Percentiles rank a stretch among this genome's conserved stretches.
phyloP scores from a whole-genome alignment of 2,888 invertebrate species.

The Germaria angustata region DNA sequence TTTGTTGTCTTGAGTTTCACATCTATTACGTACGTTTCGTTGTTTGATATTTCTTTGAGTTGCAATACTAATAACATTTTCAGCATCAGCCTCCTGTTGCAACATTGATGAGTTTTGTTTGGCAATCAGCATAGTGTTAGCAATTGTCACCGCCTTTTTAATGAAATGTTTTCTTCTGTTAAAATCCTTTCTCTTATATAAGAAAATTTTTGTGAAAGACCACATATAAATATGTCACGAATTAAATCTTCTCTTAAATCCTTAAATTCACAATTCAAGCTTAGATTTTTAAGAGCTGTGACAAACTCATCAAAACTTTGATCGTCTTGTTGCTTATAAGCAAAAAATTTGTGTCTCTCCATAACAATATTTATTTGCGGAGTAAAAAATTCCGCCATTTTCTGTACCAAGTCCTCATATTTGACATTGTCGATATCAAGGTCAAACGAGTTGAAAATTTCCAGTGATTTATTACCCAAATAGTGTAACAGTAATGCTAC shows the following conservation, averaged over 20 bases:
- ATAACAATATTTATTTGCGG: background rate
- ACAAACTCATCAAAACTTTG: background rate
- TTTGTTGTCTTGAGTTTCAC: no score
- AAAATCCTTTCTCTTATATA: background rate
- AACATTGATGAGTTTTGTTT: no score
- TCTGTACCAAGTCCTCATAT: background rate
- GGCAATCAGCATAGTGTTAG: no score
- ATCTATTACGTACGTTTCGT: no score
- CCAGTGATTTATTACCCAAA: background rate
- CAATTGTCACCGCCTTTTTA: no score
- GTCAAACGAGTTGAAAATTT: background rate
- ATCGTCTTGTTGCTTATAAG: background rate
- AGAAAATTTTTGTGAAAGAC: background rate
- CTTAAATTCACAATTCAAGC: background rate
- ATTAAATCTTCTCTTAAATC: background rate
- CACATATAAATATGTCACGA: no score
- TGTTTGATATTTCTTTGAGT: no score
- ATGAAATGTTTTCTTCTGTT: background rate
- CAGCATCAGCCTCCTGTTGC: no score
- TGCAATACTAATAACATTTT: no score
- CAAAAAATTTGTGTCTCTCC: background rate
- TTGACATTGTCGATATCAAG: background rate
- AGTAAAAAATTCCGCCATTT: background rate
- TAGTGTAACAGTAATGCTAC: background rate
- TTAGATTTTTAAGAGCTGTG: background rate